A percentile compares a stretch with the other conserved stretches of the same genome.
These are phyloP conservation scores for Tetraodon nigroviridis DNA, from an alignment of 2,113 vertebrate species.

Conservation along the genomic window DNA sequence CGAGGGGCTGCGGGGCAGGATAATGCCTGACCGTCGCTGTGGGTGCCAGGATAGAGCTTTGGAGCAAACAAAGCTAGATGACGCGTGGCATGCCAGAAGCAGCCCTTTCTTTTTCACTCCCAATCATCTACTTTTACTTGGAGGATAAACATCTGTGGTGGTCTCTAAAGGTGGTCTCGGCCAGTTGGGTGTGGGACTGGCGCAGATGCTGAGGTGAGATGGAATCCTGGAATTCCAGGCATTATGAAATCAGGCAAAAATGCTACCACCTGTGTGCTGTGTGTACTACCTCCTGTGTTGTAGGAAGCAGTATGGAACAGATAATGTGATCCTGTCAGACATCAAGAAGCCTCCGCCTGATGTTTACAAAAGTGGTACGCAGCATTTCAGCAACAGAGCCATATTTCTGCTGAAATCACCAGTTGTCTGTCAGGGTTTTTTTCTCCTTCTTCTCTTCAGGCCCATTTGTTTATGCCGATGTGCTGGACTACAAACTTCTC, in stretches of 20 bases:
- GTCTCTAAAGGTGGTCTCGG: conserved; percentile 71
- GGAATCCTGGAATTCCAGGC: not conserved
- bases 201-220: conserved; percentile 70
- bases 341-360: conserved; percentile 73
- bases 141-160: not conserved
- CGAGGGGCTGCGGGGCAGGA: conserved; percentile 29
- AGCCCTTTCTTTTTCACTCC: conserved; percentile 8
- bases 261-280: conserved; percentile 1
- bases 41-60: conserved; percentile 59
- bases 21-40: conserved; percentile 53
- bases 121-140: not conserved
- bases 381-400: not conserved
- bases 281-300: too few species aligned
- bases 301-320: conserved; percentile 71
- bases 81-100: conserved; percentile 18
- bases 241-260: not conserved
- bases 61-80: conserved; percentile 43
- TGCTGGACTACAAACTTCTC: conserved; percentile 75
- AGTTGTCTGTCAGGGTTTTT: not conserved
- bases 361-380: conserved; percentile 67
- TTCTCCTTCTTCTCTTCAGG: conserved; percentile 41
- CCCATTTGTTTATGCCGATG: conserved; percentile 76
- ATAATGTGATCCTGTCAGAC: conserved; percentile 77
- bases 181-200: conserved; percentile 74
- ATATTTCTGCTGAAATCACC: not conserved